Conservation (phyloP, 2,113 vertebrate genomes). For the Spheniscus mendiculus region DNA sequence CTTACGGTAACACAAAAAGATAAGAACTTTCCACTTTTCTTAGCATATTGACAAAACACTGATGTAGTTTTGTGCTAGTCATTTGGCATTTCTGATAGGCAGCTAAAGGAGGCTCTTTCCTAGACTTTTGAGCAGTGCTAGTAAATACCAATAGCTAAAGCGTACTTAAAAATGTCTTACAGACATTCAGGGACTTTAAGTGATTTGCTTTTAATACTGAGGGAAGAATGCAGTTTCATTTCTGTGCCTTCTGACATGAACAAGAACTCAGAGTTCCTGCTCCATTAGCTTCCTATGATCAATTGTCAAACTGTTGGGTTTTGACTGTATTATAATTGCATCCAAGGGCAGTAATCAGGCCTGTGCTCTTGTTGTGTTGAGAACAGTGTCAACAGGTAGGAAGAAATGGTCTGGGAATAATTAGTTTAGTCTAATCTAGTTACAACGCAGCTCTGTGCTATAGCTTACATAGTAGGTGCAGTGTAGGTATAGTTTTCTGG, state of each 20-base stretch:
- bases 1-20: too few relatives aligned
- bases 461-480: neutral
- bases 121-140: neutral
- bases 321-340: neutral
- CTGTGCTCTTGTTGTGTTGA: neutral
- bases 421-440: neutral
- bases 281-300: neutral
- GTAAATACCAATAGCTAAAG: neutral
- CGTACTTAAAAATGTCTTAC: neutral
- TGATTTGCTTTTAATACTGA: neutral
- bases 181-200: neutral
- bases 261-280: neutral
- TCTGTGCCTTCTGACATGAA: neutral
- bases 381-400: neutral
- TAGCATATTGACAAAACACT: neutral
- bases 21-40: conserved; percentile 5
- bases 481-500: neutral
- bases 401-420: neutral
- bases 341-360: neutral
- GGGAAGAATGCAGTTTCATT: neutral
- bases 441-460: neutral
- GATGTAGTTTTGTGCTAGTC: neutral
- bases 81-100: neutral
- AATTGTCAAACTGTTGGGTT: neutral
- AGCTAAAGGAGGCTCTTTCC: neutral